Percentiles rank a stretch among this genome's conserved stretches.
These are phyloP conservation scores for Mycogona germanica DNA, from an alignment of 2,888 invertebrate species.

Conservation along the genomic window DNA sequence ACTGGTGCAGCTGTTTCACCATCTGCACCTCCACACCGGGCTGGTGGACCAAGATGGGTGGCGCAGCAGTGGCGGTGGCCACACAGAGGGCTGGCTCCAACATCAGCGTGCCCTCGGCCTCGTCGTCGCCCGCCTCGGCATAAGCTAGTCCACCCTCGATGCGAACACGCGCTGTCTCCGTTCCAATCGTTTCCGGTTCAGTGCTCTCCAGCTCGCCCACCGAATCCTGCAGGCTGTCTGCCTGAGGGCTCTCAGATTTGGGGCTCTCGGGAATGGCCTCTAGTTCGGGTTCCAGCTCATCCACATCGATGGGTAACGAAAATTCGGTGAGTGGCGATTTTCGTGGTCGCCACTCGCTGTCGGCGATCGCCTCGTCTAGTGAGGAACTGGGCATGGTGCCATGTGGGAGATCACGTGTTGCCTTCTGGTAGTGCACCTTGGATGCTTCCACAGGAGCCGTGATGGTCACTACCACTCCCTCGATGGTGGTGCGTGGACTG, in stretches of 20 bases:
- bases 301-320: slow-evolving; percentile 32
- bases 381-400: too few relatives aligned
- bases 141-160: slow-evolving; percentile 18
- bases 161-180: slow-evolving; percentile 28
- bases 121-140: too few relatives aligned
- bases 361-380: too few relatives aligned
- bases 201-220: slow-evolving; percentile 44
- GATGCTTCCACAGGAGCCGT: slow-evolving; percentile 19
- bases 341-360: slow-evolving; percentile 23
- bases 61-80: slow-evolving; percentile 8
- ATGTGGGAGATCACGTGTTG: neutral
- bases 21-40: slow-evolving; percentile 15
- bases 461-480: slow-evolving; percentile 17
- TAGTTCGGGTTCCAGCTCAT: slow-evolving; percentile 76
- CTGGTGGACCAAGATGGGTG: too few relatives aligned
- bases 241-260: slow-evolving; percentile 68
- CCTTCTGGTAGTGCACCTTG: slow-evolving; percentile 18
- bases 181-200: slow-evolving; percentile 45
- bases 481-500: slow-evolving; percentile 26
- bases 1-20: slow-evolving; percentile 18
- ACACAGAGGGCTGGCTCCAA: slow-evolving; percentile 17
- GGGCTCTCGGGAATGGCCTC: slow-evolving; percentile 77
- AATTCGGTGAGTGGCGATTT: slow-evolving; percentile 23
- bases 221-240: slow-evolving; percentile 58
- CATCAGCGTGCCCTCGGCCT: slow-evolving; percentile 15